phyloP scores from a whole-genome alignment of 2,888 invertebrate genomes.

The Galeopsomyia nigrocyanea region DNA sequence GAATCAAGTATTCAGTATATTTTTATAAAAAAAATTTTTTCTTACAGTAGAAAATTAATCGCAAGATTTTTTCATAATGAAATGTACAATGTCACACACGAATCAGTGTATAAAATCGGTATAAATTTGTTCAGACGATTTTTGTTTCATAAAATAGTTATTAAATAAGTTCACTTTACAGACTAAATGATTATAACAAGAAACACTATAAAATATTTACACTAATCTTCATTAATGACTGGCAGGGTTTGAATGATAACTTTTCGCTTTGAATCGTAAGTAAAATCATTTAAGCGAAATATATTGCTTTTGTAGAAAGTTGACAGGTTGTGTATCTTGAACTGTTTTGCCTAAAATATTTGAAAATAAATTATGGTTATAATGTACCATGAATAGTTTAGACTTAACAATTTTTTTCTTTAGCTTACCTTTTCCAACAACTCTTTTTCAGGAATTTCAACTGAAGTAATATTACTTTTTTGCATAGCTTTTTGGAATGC shows the following conservation, averaged over 20 bases:
- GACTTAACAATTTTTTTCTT: slow-evolving; percentile 50
- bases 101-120: slow-evolving; percentile 6
- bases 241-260: slow-evolving; percentile 87
- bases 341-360: slow-evolving; percentile 83
- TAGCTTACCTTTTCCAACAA: slow-evolving; percentile 78
- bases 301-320: slow-evolving; percentile 93
- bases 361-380: slow-evolving; percentile 24
- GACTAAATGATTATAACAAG: neutral
- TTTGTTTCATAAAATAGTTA: neutral
- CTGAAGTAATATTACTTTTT: slow-evolving; percentile 77
- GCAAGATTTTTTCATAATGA: slow-evolving; percentile 33
- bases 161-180: neutral
- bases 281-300: slow-evolving; percentile 90
- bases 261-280: slow-evolving; percentile 86
- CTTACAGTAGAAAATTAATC: slow-evolving; percentile 37
- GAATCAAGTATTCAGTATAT: slow-evolving; percentile 20
- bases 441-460: slow-evolving; percentile 90
- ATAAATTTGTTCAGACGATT: slow-evolving; percentile 13
- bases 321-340: slow-evolving; percentile 89
- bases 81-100: neutral
- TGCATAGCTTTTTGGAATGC: slow-evolving; percentile 82
- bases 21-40: slow-evolving; percentile 34
- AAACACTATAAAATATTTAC: slow-evolving; percentile 23
- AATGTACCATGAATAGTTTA: neutral
- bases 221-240: slow-evolving; percentile 68